Base-by-base conservation (phyloP, 2,797 vertebrate genomes). In the Australoheros facetus region DNA sequence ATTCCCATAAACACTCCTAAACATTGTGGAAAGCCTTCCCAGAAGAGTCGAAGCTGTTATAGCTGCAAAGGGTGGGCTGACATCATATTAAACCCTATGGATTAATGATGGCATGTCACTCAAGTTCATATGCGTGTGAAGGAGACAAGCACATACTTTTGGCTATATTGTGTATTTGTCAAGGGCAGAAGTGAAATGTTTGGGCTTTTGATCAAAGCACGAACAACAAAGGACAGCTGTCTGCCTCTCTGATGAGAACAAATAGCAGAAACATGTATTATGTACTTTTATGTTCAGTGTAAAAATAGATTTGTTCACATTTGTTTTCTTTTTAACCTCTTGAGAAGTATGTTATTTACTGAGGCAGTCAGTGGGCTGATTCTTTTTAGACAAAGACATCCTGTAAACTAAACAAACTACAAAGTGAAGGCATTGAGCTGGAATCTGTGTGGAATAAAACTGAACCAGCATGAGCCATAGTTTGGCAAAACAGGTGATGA, bases 231-330 rank as follows among this genome's bases (percentile, higher is more conserved):
- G 59, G 32, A 56, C 23, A 32, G 12, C 26, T 60, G 64, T 79
- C 64, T 51, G 34, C 21, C 23, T 12, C 51, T 89, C 53, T 81
- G 37, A 87, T 81, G 81, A 45, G 78, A 77, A 79, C 71, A 75
- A 79, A 85, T 78, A 78, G 56, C 37, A 85, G 73, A 78, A 89
- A 75, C 69, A 37, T 79, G 72, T 30, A 71, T 82, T 62, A 77
- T 66, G 37, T 57, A 56, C 62, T 81, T 78, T 78, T 53, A 56
- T 77, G 55, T 83, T 60, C 23, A 30, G 19, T 16, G 4, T 69
- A 72, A 74, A 73, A 85, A 77, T 55, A 66, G 45, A 74, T 76
- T 77, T 73, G 66, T 42, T 81, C 23, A 42, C 59, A 64, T 73
- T 77, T 70, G 62, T 48, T 32, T 75, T 48, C 7, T 56, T 74